Conservation (phyloP, 2,888 invertebrate genomes). For the Oscheius sp. region DNA sequence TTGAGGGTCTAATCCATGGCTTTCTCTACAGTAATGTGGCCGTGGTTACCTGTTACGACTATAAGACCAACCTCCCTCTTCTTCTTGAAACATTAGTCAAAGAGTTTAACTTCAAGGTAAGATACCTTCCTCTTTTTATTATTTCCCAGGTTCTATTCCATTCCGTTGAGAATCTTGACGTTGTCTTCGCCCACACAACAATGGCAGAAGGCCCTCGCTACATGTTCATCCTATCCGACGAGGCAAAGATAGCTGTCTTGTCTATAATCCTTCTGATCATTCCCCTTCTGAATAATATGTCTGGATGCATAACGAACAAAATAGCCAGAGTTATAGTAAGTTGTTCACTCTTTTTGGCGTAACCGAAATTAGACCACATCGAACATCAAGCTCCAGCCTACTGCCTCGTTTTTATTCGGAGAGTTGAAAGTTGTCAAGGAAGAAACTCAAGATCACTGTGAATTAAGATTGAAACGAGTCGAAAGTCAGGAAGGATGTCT, state of each 20-base stretch:
- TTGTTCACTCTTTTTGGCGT: too few species aligned
- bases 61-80: background rate
- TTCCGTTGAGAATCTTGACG: background rate
- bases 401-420: background rate
- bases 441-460: background rate
- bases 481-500: background rate
- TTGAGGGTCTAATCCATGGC: conserved; percentile 12
- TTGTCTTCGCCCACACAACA: conserved; percentile 2
- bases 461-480: background rate
- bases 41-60: background rate
- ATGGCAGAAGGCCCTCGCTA: conserved; percentile 6
- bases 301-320: background rate
- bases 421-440: background rate
- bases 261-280: background rate
- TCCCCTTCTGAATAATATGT: background rate
- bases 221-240: background rate
- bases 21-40: conserved; percentile 10
- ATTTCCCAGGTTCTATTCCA: background rate
- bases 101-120: conserved; percentile 2
- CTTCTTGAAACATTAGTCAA: background rate
- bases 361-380: background rate
- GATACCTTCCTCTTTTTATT: background rate
- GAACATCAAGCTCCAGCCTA: background rate
- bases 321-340: too few species aligned
- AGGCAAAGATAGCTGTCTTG: background rate